phyloP scores from a whole-genome alignment of 1,140 invertebrate genomes.

The Ceratoteleas bidentatus region DNA sequence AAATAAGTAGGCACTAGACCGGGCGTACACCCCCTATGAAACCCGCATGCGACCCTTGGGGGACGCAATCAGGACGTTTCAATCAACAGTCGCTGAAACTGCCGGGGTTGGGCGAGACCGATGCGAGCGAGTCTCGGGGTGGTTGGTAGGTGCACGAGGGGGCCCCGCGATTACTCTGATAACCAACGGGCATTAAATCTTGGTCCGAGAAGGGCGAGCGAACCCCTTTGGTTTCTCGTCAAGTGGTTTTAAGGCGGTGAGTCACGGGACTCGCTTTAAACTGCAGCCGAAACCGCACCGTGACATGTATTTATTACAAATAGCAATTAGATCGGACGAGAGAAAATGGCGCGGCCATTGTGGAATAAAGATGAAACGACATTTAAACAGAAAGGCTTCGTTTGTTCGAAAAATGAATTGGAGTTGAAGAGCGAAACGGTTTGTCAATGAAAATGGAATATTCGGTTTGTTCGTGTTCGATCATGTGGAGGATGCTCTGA shows the following conservation, averaged over 20 bases:
- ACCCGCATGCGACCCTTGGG: slow-evolving; percentile 79
- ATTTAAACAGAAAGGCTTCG: no score
- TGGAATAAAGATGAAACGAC: no score
- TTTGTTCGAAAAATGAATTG: no score
- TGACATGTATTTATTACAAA: slow-evolving; percentile 65
- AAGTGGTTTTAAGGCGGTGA: slow-evolving; percentile 78
- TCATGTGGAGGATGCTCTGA: no score
- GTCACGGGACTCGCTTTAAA: slow-evolving; percentile 73
- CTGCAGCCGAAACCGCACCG: slow-evolving; percentile 55
- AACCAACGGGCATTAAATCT: slow-evolving; percentile 80
- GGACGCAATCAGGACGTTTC: slow-evolving; percentile 82
- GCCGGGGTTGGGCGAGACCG: slow-evolving; percentile 55
- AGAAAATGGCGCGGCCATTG: slow-evolving; percentile 41
- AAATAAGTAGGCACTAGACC: slow-evolving; percentile 79
- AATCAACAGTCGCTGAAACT: slow-evolving; percentile 79
- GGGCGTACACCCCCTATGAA: slow-evolving; percentile 66
- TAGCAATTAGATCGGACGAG: slow-evolving; percentile 50
- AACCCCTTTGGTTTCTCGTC: slow-evolving; percentile 75
- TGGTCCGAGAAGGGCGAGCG: slow-evolving; percentile 72
- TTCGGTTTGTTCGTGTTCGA: no score
- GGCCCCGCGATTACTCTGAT: slow-evolving; percentile 77
- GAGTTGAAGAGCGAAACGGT: no score
- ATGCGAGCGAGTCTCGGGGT: slow-evolving; percentile 48
- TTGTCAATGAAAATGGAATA: no score
- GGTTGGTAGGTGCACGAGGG: slow-evolving; percentile 55